Evolutionary conservation across 2,797 vertebrate genomes (phyloP).

Genomic region (Kryptopterus vitreolus): DNA sequence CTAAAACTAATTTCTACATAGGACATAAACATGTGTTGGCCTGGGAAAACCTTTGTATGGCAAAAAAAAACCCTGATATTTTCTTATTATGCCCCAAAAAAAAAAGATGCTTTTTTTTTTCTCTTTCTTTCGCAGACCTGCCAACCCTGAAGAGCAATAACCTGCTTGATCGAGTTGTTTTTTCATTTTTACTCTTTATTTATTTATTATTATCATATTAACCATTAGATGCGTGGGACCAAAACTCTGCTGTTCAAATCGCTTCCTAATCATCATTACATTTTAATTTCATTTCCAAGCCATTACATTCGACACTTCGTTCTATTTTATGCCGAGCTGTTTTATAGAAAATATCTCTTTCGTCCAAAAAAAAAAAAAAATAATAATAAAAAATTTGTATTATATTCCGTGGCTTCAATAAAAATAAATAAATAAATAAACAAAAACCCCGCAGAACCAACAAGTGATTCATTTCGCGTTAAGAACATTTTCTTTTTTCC

Average conservation of each 20-base stretch:
- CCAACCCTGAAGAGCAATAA: neutral
- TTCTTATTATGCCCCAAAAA: neutral
- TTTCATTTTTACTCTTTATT: too few species aligned
- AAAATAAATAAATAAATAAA: too few species aligned
- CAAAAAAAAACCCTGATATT: neutral
- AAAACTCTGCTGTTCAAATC: neutral
- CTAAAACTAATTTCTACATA: neutral
- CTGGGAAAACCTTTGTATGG: slow-evolving; percentile 3
- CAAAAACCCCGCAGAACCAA: too few species aligned
- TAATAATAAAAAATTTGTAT: too few species aligned
- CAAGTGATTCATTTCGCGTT: too few species aligned
- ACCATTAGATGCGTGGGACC: neutral
- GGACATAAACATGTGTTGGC: slow-evolving; percentile 7
- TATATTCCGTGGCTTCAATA: neutral
- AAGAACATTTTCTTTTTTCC: too few species aligned
- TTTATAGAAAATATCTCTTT: neutral
- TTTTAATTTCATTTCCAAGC: neutral
- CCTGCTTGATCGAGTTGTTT: neutral
- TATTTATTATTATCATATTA: too few species aligned
- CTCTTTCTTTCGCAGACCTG: too few species aligned
- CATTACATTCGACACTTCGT: neutral
- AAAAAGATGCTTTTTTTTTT: neutral
- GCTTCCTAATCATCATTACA: neutral
- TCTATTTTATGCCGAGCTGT: neutral
- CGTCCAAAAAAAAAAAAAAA: neutral